phyloP scores from a whole-genome alignment of 2,797 vertebrate species.

The Mico argentatus region DNA sequence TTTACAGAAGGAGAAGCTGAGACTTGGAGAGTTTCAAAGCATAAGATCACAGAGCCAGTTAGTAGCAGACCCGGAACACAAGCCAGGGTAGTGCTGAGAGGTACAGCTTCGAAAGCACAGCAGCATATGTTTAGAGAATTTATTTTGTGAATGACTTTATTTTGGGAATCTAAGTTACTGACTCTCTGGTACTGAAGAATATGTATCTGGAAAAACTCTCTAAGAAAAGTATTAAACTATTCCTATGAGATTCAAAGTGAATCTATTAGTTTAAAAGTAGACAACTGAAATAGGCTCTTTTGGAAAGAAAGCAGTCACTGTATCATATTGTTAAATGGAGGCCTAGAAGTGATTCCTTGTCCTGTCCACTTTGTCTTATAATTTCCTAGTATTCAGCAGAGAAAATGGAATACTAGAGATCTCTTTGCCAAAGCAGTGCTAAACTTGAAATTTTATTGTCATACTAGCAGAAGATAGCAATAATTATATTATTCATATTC shows the following conservation, averaged over 20 bases:
- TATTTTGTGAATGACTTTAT: slow-evolving; percentile 52
- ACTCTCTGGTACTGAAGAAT: neutral
- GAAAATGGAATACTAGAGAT: slow-evolving; percentile 47
- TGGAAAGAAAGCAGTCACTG: neutral
- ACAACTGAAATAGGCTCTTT: slow-evolving; percentile 53
- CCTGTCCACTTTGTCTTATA: slow-evolving; percentile 54
- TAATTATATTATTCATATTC: slow-evolving; percentile 31
- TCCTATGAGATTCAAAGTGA: slow-evolving; percentile 6
- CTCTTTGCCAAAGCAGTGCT: slow-evolving; percentile 44
- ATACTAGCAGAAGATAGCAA: neutral
- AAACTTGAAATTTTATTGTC: slow-evolving; percentile 56
- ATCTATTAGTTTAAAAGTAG: slow-evolving; percentile 60
- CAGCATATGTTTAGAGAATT: slow-evolving; percentile 36
- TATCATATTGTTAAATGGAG: neutral
- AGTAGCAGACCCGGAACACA: neutral
- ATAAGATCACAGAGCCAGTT: neutral
- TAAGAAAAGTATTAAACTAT: slow-evolving; percentile 34
- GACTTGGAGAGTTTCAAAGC: neutral
- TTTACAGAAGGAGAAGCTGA: neutral
- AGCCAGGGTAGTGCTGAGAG: neutral
- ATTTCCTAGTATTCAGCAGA: slow-evolving; percentile 45
- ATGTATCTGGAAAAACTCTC: slow-evolving; percentile 51
- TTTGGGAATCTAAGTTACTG: slow-evolving; percentile 41
- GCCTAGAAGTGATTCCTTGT: slow-evolving; percentile 44
- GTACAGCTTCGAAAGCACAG: neutral